These are phyloP conservation scores for Netelia virgata DNA, from an alignment of 2,888 invertebrate genomes.

Conservation along the genomic window DNA sequence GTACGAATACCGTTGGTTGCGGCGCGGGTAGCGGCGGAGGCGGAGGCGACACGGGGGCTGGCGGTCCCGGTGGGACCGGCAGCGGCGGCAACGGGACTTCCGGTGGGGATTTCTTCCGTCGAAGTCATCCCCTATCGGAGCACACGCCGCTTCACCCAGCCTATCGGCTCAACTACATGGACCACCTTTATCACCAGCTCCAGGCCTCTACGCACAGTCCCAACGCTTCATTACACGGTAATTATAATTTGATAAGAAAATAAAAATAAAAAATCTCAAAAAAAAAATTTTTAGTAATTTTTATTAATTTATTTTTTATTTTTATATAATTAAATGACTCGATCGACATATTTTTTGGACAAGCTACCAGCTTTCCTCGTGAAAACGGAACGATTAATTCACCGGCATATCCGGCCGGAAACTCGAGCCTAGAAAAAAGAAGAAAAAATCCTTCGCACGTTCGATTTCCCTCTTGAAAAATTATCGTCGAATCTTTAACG, in stretches of 20 bases:
- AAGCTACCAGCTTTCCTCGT: neutral
- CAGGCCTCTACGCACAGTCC: conserved; percentile 88
- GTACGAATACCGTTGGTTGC: conserved; percentile 85
- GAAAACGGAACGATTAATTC: conserved; percentile 1
- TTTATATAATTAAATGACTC: too few relatives aligned
- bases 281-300: neutral
- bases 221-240: conserved; percentile 90
- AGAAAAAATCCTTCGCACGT: conserved; percentile 2
- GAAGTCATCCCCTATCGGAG: conserved; percentile 88
- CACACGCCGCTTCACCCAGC: conserved; percentile 89
- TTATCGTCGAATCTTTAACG: neutral
- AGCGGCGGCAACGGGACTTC: conserved; percentile 87
- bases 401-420: conserved; percentile 60
- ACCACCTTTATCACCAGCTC: conserved; percentile 91
- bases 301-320: neutral
- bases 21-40: conserved; percentile 73
- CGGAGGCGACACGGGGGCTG: conserved; percentile 76
- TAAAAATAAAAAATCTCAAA: neutral
- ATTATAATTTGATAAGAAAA: conserved; percentile 72
- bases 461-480: conserved; percentile 41
- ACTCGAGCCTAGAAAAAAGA: neutral
- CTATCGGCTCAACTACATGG: conserved; percentile 92
- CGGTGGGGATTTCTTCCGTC: conserved; percentile 88
- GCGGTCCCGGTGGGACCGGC: conserved; percentile 85
- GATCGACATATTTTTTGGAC: too few relatives aligned